Conservation (phyloP, 1,140 invertebrate genomes). For the Drosophila arawakana region DNA sequence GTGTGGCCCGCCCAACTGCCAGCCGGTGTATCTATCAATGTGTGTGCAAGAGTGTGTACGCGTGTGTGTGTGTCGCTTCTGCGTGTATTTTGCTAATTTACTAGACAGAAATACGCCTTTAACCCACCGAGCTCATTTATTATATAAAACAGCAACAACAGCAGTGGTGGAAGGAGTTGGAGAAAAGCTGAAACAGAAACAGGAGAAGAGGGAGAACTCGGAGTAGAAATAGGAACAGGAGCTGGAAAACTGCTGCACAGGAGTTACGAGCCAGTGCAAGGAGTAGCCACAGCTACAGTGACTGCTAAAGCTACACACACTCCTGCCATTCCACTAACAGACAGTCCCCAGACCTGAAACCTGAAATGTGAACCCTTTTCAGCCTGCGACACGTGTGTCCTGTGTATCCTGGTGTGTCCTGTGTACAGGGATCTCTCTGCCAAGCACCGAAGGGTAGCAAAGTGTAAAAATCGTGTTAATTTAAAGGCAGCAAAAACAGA, state of each 20-base stretch:
- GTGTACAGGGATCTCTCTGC: slow-evolving; percentile 1
- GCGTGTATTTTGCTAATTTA: slow-evolving; percentile 84
- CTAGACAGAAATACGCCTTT: slow-evolving; percentile 84
- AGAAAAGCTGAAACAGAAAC: slow-evolving; percentile 23
- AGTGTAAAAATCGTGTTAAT: slow-evolving; percentile 79
- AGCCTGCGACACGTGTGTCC: slow-evolving; percentile 35
- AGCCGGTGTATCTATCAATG: not conserved
- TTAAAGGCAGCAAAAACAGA: slow-evolving; percentile 59
- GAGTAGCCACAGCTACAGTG: slow-evolving; percentile 27
- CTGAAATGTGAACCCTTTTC: slow-evolving; percentile 37
- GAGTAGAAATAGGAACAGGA: slow-evolving; percentile 1
- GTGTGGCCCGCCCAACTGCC: slow-evolving; percentile 26
- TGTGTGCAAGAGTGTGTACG: slow-evolving; percentile 12
- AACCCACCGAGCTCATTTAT: slow-evolving; percentile 84
- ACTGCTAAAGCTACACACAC: not conserved
- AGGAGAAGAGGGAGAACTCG: not conserved
- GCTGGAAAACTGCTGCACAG: slow-evolving; percentile 39
- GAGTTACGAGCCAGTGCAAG: slow-evolving; percentile 44
- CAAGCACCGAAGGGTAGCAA: slow-evolving; percentile 55
- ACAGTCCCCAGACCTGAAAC: slow-evolving; percentile 21
- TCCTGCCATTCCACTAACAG: slow-evolving; percentile 8
- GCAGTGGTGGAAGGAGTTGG: slow-evolving; percentile 10
- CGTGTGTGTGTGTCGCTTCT: slow-evolving; percentile 53
- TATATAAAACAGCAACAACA: slow-evolving; percentile 74
- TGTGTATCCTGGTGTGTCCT: slow-evolving; percentile 29